Evolutionary conservation across 2,888 invertebrate species (phyloP), one percentile per base, ranked within the genome.

Genomic region (Troides oblongomaculatus): DNA sequence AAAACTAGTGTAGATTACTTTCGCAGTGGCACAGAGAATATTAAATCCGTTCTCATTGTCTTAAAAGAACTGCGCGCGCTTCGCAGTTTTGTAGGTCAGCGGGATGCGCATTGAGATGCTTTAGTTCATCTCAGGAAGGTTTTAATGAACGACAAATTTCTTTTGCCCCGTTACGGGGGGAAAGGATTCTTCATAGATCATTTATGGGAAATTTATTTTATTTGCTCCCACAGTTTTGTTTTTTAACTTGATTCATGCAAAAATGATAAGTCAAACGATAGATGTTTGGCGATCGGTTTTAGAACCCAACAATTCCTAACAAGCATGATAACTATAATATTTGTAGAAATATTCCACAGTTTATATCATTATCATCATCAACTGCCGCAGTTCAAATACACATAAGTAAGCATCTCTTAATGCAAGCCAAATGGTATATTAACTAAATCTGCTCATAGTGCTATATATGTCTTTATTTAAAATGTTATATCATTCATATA

Each of bases 11-110:
- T 21, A 66, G 62, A 70, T 66, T 62, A 65, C 56, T 64, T 23
- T 62, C 46, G 25, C 65, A 21, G 59, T 30, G 18, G 63, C 70
- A 67, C 64, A 70, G 70, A 64, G 70, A 67, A 70, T 70, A 70
- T 64, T 67, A 64, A 70, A 67, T 64, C 64, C 64, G 56, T 17
- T 56, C 64, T 64, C 70, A 70, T 70, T 70, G 70, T 70, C 67
- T 67, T 36, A 61, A 56, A 70, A 67, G 67, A 66, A 50, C 62
- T 60, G 56, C 50, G 56, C 43, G 46, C 17, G 56, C 43, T 30
- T 23, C 64, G 10, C 62, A 21, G 64, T 67, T 64, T 70, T 50
- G 64, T 70, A 64, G 70, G 70, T 70, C 70, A 67, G n/a, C 59
- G 70, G 70, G 63, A 63, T 70, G 66, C 50, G 66, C 70, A 70